Percentiles rank a stretch among this genome's conserved stretches.
These are phyloP conservation scores for Oeneis ivallda DNA, from an alignment of 2,888 invertebrate species.

Conservation along the genomic window DNA sequence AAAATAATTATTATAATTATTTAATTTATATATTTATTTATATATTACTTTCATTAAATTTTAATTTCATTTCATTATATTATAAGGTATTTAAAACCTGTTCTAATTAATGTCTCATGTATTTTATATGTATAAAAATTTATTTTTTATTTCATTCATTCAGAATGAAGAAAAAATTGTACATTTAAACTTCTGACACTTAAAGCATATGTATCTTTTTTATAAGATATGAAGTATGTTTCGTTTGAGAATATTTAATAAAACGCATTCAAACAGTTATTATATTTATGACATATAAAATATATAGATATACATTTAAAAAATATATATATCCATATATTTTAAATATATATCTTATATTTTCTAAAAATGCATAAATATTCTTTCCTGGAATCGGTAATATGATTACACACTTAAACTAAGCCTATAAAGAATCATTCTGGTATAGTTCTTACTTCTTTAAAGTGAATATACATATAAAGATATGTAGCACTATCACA, in stretches of 20 bases:
- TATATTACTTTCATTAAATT: no score
- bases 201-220: neutral
- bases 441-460: neutral
- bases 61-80: no score
- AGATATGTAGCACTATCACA: slow-evolving; percentile 17
- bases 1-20: no score
- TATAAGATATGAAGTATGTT: neutral
- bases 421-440: neutral
- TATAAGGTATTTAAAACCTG: no score
- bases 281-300: no score
- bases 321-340: no score
- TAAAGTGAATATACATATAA: neutral
- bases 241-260: neutral
- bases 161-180: no score
- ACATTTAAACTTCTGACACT: neutral
- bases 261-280: neutral
- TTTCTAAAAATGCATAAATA: neutral
- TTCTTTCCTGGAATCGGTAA: neutral
- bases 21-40: no score
- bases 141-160: no score
- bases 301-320: no score
- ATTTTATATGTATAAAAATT: no score
- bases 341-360: neutral
- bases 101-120: no score
- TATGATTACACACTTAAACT: neutral